These are phyloP conservation scores for Bibio marci DNA, from an alignment of 2,888 invertebrate species.

Conservation along the genomic window DNA sequence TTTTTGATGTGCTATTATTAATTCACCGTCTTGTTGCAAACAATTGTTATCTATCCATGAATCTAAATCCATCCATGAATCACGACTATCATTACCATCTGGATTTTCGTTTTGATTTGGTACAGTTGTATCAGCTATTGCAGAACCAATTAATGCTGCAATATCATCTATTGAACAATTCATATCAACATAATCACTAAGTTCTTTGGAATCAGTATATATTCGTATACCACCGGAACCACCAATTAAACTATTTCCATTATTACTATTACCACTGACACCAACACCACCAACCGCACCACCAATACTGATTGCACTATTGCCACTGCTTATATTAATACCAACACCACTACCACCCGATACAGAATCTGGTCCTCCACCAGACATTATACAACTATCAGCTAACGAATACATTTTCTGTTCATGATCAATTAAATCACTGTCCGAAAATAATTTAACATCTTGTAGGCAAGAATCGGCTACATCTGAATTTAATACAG, in stretches of 20 bases:
- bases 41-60: conserved; percentile 73
- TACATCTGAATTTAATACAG: conserved; percentile 32
- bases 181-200: conserved; percentile 39
- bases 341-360: too few relatives aligned
- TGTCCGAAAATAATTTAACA: conserved; percentile 40
- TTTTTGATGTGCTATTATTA: conserved; percentile 46
- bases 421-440: conserved; percentile 33
- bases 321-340: too few relatives aligned
- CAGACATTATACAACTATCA: conserved; percentile 30
- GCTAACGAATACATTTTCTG: conserved; percentile 34
- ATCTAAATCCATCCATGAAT: conserved; percentile 78
- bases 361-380: conserved; percentile 40
- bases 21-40: conserved; percentile 47
- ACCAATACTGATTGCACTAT: too few relatives aligned
- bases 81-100: conserved; percentile 54
- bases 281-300: too few relatives aligned
- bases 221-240: conserved; percentile 30
- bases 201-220: conserved; percentile 25
- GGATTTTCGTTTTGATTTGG: conserved; percentile 53
- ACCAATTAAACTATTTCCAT: too few relatives aligned
- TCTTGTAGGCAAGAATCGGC: conserved; percentile 35
- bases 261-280: too few relatives aligned
- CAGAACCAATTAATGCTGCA: conserved; percentile 73
- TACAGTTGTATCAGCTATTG: conserved; percentile 76
- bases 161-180: conserved; percentile 67